Conservation (phyloP, 2,797 vertebrate genomes). For the Ibycter americanus region DNA sequence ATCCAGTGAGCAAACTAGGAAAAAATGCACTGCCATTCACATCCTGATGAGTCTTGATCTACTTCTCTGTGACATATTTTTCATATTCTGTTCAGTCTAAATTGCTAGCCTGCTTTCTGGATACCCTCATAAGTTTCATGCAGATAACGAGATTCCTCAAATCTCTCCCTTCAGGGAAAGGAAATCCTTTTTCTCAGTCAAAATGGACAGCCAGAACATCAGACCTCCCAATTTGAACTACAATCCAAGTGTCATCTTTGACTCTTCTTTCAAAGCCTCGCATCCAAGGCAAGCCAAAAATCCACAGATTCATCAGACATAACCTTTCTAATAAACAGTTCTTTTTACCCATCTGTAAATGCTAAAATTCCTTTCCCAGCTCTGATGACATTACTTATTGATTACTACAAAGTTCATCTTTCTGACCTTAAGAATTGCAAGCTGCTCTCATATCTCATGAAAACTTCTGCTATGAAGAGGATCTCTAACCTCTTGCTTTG, state of each 20-base stretch:
- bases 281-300: background rate
- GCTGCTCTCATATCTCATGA: background rate
- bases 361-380: background rate
- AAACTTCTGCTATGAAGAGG: background rate
- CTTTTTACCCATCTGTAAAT: background rate
- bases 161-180: background rate
- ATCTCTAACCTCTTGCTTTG: background rate
- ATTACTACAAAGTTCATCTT: constrained; percentile 3
- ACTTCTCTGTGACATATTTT: background rate
- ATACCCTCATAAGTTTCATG: background rate
- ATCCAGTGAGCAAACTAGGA: background rate
- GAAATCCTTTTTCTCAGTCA: background rate
- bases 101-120: background rate
- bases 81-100: background rate
- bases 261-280: background rate
- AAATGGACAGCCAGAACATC: background rate
- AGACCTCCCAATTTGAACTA: background rate
- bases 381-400: background rate
- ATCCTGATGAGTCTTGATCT: background rate
- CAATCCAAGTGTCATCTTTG: background rate
- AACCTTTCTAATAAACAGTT: background rate
- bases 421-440: background rate
- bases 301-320: background rate
- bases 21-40: background rate
- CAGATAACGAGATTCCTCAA: background rate